Conservation (phyloP, 2,888 invertebrate genomes). For the Aradus depressus region DNA sequence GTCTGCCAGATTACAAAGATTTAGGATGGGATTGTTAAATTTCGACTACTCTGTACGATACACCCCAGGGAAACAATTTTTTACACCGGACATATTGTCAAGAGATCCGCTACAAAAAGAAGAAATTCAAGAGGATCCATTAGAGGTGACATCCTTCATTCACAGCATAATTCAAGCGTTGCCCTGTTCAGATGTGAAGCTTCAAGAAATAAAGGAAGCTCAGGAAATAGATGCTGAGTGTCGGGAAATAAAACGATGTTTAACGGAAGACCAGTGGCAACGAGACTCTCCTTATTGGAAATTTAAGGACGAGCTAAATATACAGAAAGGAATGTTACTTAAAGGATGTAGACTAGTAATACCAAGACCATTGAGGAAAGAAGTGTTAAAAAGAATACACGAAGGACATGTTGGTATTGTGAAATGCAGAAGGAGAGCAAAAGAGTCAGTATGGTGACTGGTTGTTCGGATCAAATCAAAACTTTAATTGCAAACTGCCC, state of each 20-base stretch:
- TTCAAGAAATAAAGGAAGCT: too few relatives aligned
- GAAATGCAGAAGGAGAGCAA: constrained; percentile 6
- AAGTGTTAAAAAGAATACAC: constrained; percentile 11
- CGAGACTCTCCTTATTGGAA: too few relatives aligned
- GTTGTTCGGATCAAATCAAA: too few relatives aligned
- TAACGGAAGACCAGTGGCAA: too few relatives aligned
- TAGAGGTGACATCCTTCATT: too few relatives aligned
- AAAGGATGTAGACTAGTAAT: too few relatives aligned
- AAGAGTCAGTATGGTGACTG: constrained; percentile 8
- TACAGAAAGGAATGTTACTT: too few relatives aligned
- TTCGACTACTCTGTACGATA: constrained; percentile 7
- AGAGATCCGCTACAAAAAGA: constrained; percentile 1
- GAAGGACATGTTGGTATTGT: constrained; percentile 7
- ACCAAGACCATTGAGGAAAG: constrained; percentile 1
- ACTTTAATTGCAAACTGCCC: not conserved
- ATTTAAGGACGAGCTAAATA: too few relatives aligned
- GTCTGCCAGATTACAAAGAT: constrained; percentile 6
- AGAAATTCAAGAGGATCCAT: not conserved
- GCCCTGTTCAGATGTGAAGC: too few relatives aligned
- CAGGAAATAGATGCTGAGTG: too few relatives aligned
- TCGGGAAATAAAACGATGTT: too few relatives aligned
- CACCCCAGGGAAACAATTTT: constrained; percentile 6
- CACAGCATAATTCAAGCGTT: not conserved
- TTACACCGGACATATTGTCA: constrained; percentile 10
- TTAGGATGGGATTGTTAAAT: constrained; percentile 12